Base-by-base conservation (phyloP, 2,888 invertebrate genomes). In the Drosophila helvetica region DNA sequence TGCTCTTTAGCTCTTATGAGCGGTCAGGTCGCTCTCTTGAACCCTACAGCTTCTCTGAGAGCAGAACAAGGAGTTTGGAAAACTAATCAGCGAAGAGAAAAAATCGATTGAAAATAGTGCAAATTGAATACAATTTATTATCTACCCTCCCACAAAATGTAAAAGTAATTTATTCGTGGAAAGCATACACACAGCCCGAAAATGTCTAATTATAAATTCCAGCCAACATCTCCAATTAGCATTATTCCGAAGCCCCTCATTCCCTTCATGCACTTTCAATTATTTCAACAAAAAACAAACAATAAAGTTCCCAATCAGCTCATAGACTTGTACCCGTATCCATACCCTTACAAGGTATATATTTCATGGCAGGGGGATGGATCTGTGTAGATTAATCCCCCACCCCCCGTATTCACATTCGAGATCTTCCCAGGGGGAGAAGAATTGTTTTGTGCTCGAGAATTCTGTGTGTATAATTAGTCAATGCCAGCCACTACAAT, bases 381-480 rank as follows among this genome's bases (percentile, higher is more conserved):
- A 33, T 33, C 5, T 33, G 33, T 12, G 33, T 33, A 12, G 12
- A 38, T n/a, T n/a, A 38, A 38, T n/a, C 38, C 38, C 38, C 15
- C 38, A 15, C 38, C 15, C 7, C 7, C n/a, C 7, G 15, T 7
- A 38, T 38, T 38, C 54, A 42, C 42, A 38, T 2, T 42, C 2
- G 22, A 68, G 45, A 72, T 46, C 54, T 55, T 46, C 42, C 19
- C 43, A n/a, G 22, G 15, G 51, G 43, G 33, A 46, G 30, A 42
- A 33, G 43, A 38, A 52, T 52, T 43, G 60, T 17, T 52, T 6
- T 47, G 19, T 56, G 52, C 38, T 38, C 38, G 15, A 38, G 15
- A 38, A 38, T 15, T 38, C 2, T 38, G 38, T n/a, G 38, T 38
- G 30, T 54, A 55, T 80, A 77, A 78, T 73, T 79, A 79, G 74